Conservation (phyloP, 2,888 invertebrate species). For the Catocala sponsa region DNA sequence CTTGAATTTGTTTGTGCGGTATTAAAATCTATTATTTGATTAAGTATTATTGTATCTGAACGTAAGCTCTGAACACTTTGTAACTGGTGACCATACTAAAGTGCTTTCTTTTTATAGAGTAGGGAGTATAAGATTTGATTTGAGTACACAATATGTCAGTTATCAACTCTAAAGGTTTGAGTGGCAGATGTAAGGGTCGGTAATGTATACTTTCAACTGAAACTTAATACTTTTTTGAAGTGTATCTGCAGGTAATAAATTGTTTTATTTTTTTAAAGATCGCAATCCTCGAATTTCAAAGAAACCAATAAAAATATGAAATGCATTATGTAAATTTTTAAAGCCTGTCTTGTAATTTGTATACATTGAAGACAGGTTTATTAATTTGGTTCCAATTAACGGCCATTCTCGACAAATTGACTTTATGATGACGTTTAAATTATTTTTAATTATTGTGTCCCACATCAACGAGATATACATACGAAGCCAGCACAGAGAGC, state of each 20-base stretch:
- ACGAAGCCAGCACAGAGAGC: too few relatives aligned
- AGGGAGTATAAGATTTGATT: neutral
- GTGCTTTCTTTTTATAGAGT: too few relatives aligned
- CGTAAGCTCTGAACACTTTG: too few relatives aligned
- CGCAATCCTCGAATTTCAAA: too few relatives aligned
- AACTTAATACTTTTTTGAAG: constrained; percentile 34
- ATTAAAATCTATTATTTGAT: too few relatives aligned
- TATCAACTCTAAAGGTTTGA: constrained; percentile 22
- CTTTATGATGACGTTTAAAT: constrained; percentile 13
- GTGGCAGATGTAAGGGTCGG: constrained; percentile 34
- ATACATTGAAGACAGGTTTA: constrained; percentile 25
- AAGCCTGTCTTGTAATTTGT: neutral
- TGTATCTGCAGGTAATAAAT: constrained; percentile 10
- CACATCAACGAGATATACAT: neutral
- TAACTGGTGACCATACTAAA: too few relatives aligned
- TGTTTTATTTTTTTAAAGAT: neutral
- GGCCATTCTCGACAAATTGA: constrained; percentile 20
- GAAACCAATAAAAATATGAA: neutral
- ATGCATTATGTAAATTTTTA: neutral
- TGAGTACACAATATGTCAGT: neutral
- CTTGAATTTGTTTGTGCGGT: too few relatives aligned
- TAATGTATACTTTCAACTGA: constrained; percentile 29
- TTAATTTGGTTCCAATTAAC: constrained; percentile 33
- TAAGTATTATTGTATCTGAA: too few relatives aligned
- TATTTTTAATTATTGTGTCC: constrained; percentile 32